These are phyloP conservation scores for Drosophila emarginata DNA, from an alignment of 2,888 invertebrate genomes.

Conservation along the genomic window DNA sequence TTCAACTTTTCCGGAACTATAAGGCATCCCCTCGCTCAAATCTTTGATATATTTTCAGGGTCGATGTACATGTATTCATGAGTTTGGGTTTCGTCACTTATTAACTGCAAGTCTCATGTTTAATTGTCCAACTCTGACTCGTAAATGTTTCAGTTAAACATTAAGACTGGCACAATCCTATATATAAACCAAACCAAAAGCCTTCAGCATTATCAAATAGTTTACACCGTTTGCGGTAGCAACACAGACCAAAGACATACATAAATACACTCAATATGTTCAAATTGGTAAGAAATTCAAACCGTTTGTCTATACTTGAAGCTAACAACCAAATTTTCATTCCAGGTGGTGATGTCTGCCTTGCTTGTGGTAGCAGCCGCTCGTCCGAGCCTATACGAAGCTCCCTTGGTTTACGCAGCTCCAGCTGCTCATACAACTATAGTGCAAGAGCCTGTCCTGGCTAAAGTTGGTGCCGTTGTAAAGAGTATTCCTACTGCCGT, in stretches of 20 bases:
- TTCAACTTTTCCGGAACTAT: background rate
- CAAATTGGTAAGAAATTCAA: constrained; percentile 75
- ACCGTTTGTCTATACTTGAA: background rate
- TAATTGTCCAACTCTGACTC: constrained; percentile 38
- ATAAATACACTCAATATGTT: constrained; percentile 70
- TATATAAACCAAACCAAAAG: constrained; percentile 46
- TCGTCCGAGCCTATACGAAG: constrained; percentile 75
- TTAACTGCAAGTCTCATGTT: constrained; percentile 51
- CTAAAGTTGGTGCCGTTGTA: constrained; percentile 79
- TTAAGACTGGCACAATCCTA: background rate
- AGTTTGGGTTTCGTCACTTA: constrained; percentile 10
- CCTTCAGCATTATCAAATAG: constrained; percentile 52
- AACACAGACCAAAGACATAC: constrained; percentile 75
- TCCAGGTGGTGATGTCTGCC: constrained; percentile 78
- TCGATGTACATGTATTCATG: constrained; percentile 8
- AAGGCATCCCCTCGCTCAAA: background rate
- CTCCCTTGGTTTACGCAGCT: constrained; percentile 74
- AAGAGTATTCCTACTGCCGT: constrained; percentile 84
- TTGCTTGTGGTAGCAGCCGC: constrained; percentile 79
- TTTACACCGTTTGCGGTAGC: constrained; percentile 54
- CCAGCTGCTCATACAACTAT: constrained; percentile 69
- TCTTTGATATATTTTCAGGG: constrained; percentile 22
- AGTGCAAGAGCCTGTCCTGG: constrained; percentile 76
- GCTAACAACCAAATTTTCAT: background rate
- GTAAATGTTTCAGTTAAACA: constrained; percentile 46